Evolutionary conservation across 2,113 vertebrate species (phyloP), one percentile per base, ranked within the genome.

Genomic region (Calypte anna): DNA sequence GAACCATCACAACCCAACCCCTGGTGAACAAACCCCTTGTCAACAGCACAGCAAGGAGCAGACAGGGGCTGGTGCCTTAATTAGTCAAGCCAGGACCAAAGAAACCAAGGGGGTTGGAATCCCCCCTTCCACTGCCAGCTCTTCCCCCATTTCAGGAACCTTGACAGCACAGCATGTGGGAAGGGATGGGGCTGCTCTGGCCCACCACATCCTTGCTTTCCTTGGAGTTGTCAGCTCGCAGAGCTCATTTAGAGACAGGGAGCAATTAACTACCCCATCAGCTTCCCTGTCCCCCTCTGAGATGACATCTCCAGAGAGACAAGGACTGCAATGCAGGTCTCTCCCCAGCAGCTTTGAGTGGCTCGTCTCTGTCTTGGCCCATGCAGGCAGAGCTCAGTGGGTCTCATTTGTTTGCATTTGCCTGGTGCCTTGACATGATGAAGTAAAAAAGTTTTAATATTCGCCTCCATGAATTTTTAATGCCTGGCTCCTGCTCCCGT

Each of bases 371-470:
- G 86, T 73, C 95, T 92, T 75, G 93, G 93, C 93, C 95, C 87
- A 58, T 50, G 86, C 96, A 78, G 91, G 87, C 89, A 62, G 82
- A 4, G 43, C 95, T 93, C 88, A 17, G 92, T 59, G 82, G 94
- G 93, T 86, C 96, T 95, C 95, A 80, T 96, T 93, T 95, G 93
- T 94, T 96, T 94, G 93, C 92, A 90, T 97, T 97, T 86, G 92
- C 94, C 85, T 82, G 88, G 82, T 95, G 94, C 94, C 95, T 94
- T 95, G 95, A 96, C 91, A 82, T 93, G 96, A 97, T 91, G 91
- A 94, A 96, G 90, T 95, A 90, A 92, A 97, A 97, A 97, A 97
- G 97, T 97, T 97, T 96, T 97, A 96, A 97, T 97, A 97, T 97
- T 96, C 82, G 25, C 85, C 62, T 6, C 30, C 89, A 97, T 97